phyloP scores from a whole-genome alignment of 2,113 vertebrate species.

The Pseudorhombus dupliciocellatus region DNA sequence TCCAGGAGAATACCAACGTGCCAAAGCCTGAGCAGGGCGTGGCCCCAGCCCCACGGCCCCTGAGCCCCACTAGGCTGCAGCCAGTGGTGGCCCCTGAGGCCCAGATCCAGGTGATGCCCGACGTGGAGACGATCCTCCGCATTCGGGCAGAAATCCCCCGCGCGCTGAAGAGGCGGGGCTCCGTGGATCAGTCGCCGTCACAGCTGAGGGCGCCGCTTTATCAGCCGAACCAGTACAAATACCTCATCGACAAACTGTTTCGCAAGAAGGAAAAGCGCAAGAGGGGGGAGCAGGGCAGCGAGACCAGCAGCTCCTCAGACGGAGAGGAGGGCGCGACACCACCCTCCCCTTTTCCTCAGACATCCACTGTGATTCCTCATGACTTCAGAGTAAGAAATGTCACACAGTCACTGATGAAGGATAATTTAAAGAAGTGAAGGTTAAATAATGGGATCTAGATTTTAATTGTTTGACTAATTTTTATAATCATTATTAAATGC shows the following conservation, averaged over 20 bases:
- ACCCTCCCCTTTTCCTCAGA: neutral
- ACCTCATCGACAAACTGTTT: slow-evolving; percentile 88
- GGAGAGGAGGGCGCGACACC: slow-evolving; percentile 65
- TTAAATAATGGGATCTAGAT: too few relatives aligned
- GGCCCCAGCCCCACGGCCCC: slow-evolving; percentile 78
- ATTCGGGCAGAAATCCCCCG: slow-evolving; percentile 89
- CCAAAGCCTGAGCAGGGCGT: neutral
- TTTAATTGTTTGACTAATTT: neutral
- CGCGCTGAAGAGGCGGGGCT: slow-evolving; percentile 87
- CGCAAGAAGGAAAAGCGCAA: slow-evolving; percentile 44
- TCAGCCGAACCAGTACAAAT: slow-evolving; percentile 87
- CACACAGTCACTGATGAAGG: neutral
- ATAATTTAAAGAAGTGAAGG: neutral
- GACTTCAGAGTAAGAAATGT: slow-evolving; percentile 71
- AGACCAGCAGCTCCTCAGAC: slow-evolving; percentile 77
- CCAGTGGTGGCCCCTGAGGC: slow-evolving; percentile 85
- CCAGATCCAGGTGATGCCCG: slow-evolving; percentile 73
- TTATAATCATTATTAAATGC: neutral
- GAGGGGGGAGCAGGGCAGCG: slow-evolving; percentile 61
- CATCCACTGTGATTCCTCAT: neutral
- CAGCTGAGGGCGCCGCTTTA: slow-evolving; percentile 62
- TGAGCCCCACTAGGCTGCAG: slow-evolving; percentile 90
- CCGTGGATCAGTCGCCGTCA: slow-evolving; percentile 78
- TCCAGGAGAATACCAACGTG: slow-evolving; percentile 42
- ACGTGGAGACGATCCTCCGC: slow-evolving; percentile 84